Evolutionary conservation across 2,888 invertebrate genomes (phyloP).

Genomic region (Drosophila mayaguana): DNA sequence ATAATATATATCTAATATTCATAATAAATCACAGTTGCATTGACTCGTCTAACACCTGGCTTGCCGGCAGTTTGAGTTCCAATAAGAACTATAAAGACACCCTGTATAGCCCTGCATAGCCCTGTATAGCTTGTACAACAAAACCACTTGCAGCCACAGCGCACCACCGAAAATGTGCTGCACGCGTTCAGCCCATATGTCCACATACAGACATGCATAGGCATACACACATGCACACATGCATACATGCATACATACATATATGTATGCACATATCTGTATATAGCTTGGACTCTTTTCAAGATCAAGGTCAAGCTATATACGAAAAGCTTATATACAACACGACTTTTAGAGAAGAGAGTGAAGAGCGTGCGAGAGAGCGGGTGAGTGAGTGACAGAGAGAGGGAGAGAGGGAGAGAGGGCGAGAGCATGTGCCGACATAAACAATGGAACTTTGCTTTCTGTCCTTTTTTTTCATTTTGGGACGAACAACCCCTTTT

Average conservation of each 20-base stretch:
- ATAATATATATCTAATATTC: too few species aligned
- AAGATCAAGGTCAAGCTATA: constrained; percentile 83
- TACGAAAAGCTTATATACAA: constrained; percentile 43
- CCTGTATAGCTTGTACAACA: constrained; percentile 40
- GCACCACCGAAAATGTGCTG: constrained; percentile 15
- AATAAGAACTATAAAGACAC: constrained; percentile 21
- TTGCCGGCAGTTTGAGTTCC: background rate
- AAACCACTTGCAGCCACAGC: constrained; percentile 18
- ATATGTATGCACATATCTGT: background rate
- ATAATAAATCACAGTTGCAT: too few species aligned
- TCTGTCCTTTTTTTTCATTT: constrained; percentile 12
- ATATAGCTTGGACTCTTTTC: constrained; percentile 51
- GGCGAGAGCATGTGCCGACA: constrained; percentile 65
- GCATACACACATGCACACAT: background rate
- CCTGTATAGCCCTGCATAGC: constrained; percentile 52
- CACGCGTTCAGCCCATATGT: constrained; percentile 19
- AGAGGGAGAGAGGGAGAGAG: background rate
- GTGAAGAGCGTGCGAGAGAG: background rate
- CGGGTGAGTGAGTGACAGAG: background rate
- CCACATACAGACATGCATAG: background rate
- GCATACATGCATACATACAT: background rate
- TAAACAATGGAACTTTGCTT: constrained; percentile 55
- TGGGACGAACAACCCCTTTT: constrained; percentile 55
- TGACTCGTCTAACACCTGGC: too few species aligned
- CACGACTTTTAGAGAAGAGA: background rate